A percentile compares a stretch with the other conserved stretches of the same genome.
Conservation (phyloP, 1,140 invertebrate species). For the Trinorchestia longiramus region DNA sequence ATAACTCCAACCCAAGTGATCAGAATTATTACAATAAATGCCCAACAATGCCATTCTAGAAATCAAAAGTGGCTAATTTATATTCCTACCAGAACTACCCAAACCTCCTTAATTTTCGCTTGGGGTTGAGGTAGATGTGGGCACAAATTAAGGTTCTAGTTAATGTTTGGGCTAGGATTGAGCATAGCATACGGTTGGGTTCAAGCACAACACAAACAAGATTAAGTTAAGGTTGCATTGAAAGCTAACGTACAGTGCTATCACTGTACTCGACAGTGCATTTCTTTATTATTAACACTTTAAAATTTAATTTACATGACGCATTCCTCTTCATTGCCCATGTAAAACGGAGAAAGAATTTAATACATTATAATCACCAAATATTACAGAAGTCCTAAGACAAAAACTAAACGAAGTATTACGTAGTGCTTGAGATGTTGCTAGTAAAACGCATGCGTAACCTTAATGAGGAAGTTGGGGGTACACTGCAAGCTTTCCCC, state of each 20-base stretch:
- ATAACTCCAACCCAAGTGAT: not conserved
- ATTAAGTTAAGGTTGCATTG: not conserved
- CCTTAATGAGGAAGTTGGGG: not conserved
- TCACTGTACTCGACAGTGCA: not conserved
- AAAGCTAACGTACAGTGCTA: not conserved
- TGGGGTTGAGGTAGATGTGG: too few relatives aligned
- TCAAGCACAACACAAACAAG: not conserved
- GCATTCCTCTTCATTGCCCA: not conserved
- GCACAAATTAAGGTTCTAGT: not conserved
- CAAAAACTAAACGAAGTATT: not conserved
- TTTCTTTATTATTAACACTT: not conserved
- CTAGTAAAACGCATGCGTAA: not conserved
- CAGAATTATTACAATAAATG: too few relatives aligned
- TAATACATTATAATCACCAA: not conserved
- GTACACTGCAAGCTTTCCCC: not conserved
- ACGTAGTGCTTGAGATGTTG: not conserved
- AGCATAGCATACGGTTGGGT: not conserved
- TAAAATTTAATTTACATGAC: not conserved
- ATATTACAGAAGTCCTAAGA: not conserved
- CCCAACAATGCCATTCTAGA: too few relatives aligned
- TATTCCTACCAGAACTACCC: too few relatives aligned
- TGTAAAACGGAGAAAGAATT: not conserved
- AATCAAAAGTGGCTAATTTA: too few relatives aligned
- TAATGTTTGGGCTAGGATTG: not conserved
- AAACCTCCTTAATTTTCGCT: too few relatives aligned